Evolutionary conservation across 2,888 invertebrate species (phyloP), one percentile per base, ranked within the genome.

Genomic region (Gymnocheta viridis): DNA sequence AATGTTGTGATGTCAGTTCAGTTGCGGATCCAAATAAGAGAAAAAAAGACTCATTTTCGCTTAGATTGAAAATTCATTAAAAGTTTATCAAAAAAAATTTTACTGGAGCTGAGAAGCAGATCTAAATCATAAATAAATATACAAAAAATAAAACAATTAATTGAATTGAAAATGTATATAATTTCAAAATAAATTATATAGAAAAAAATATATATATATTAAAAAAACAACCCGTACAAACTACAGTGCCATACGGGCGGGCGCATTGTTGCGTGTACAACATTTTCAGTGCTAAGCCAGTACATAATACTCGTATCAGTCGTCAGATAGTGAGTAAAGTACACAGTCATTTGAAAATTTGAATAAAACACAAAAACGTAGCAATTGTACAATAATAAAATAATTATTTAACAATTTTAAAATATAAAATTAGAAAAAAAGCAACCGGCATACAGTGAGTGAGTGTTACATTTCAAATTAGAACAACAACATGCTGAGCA

Each of bases 401-500:
- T 27, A 72, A 67, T 51, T 47, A 69, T 74, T 62, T 41, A 77
- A 78, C 22, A 62, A 38, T 38, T 69, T 58, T 29, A 66, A 38
- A 32, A 47, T 6, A 49, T 38, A 54, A 27, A 49, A 6, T 29
- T 17, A 47, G n/a, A 69, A 54, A 35, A 32, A 44, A 60, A 44
- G 14, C 2, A 41, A 62, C 35, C 41, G 38, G 32, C 47, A 32
- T 47, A 64, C 3, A 49, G 41, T 51, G 6, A 38, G 49, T 58
- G 51, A 35, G 47, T 41, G 17, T 66, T 44, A 62, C 27, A 32
- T 19, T 41, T 27, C 4, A 62, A 51, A 19, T 44, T 66, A 51
- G 4, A 44, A 24, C 69, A 72, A 78, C 85, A 89, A 87, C 87
- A 92, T 92, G 92, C 87, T 90, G 86, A 88, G 88, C 85, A 89